Base-by-base conservation (phyloP, 1,140 invertebrate genomes). In the Dendrolimus kikuchii region DNA sequence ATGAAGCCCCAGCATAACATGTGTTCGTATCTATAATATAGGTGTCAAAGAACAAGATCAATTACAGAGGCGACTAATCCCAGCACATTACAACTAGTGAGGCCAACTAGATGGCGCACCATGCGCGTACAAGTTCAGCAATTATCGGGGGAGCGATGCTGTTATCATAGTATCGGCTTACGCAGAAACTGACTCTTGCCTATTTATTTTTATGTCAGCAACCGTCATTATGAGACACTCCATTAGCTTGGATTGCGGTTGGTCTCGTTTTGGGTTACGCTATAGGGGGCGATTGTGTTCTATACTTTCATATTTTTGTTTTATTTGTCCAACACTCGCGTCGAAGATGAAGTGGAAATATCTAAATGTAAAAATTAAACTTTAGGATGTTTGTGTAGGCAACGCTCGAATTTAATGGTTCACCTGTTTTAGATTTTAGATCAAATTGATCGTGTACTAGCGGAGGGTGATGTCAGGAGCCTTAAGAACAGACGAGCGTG, bases 171-270 rank as follows among this genome's bases (percentile, higher is more conserved):
- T 86, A 86, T 86, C 83, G 77, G 78, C 83, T 86, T 86, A 86
- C 81, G 78, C 78, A 86, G 81, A 86, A 86, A 86, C 83, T 75
- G 83, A 86, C 70, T 84, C 81, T 84, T 71, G 81, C 72, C 81
- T 86, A 86, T 86, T 86, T 86, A 86, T 86, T 86, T 86, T 86
- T 86, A 86, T 86, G 83, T 86, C 83, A 84, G 77, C 79, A 83
- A 81, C 80, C 81, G 79, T 83, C 82, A 86, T 86, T 83, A 86
- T 83, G 78, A 82, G 81, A 84, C 80, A 86, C 83, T 86, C 81
- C 83, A 86, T 86, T 86, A 86, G 81, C 77, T 86, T 74, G 81
- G 81, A 86, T 86, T 86, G 81, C 80, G 71, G 76, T 74, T 73
- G 68, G 64, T 72, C 73, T 75, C 79, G 82, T 81, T 83, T 83